Evolutionary conservation across 2,888 invertebrate genomes (phyloP).

Genomic region (Apocheima hispidaria): DNA sequence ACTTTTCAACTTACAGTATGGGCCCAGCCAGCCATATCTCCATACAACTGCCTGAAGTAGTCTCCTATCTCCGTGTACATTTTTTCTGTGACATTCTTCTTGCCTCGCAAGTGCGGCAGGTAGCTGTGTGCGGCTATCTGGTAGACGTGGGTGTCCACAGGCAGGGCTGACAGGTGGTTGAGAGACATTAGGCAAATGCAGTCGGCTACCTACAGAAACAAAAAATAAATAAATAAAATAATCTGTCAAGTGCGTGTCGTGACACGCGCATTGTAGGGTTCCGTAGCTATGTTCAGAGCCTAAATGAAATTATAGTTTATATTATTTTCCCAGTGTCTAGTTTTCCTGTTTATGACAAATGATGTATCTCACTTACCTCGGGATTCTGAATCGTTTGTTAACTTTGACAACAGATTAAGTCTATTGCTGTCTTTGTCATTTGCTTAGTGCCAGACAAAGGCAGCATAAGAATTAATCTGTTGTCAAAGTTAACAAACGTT

Average conservation of each 20-base stretch:
- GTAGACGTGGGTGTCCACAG: slow-evolving; percentile 98
- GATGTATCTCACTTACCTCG: too few species aligned
- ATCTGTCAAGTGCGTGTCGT: neutral
- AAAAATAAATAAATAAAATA: slow-evolving; percentile 5
- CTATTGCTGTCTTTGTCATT: too few species aligned
- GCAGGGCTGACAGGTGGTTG: slow-evolving; percentile 94
- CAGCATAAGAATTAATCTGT: too few species aligned
- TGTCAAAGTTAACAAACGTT: too few species aligned
- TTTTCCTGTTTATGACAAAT: too few species aligned
- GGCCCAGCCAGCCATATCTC: slow-evolving; percentile 97
- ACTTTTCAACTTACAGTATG: slow-evolving; percentile 92
- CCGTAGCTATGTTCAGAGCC: too few species aligned
- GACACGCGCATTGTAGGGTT: too few species aligned
- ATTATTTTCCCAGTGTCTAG: too few species aligned
- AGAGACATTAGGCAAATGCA: slow-evolving; percentile 99
- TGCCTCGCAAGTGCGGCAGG: slow-evolving; percentile 90
- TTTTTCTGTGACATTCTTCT: slow-evolving; percentile 92
- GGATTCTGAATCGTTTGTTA: too few species aligned
- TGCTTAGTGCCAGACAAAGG: too few species aligned
- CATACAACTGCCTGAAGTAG: slow-evolving; percentile 92
- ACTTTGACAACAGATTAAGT: too few species aligned
- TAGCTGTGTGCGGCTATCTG: slow-evolving; percentile 95
- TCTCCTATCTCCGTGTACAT: slow-evolving; percentile 95
- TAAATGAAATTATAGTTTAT: too few species aligned
- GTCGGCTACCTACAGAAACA: slow-evolving; percentile 93